Evolutionary conservation across 2,113 vertebrate genomes (phyloP).

Genomic region (Chlorocebus sabaeus): DNA sequence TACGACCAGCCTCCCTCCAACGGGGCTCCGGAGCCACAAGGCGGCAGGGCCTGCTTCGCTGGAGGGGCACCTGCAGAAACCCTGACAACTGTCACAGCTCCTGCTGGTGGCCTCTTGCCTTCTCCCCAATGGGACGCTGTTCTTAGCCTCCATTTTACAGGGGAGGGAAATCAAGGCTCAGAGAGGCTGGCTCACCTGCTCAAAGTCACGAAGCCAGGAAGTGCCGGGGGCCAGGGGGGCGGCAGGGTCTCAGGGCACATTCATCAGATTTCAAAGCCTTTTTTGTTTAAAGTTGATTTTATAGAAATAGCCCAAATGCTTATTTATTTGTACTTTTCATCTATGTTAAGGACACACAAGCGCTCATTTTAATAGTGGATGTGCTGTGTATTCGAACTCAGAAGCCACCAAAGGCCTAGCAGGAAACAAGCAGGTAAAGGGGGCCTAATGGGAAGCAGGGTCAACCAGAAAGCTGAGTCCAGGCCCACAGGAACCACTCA

Average conservation of each 20-base stretch:
- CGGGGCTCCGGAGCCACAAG: neutral
- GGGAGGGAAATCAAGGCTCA: neutral
- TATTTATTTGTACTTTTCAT: too few relatives aligned
- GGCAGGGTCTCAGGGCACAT: too few relatives aligned
- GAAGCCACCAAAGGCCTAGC: neutral
- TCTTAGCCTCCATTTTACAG: neutral
- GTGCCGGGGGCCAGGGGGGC: neutral
- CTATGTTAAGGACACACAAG: too few relatives aligned
- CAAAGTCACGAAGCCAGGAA: neutral
- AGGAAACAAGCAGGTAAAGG: neutral
- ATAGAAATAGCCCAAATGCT: neutral
- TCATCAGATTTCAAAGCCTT: neutral
- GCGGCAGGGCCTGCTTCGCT: neutral
- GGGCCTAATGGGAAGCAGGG: neutral
- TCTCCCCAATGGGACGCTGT: fast-evolving
- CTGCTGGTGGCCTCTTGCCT: neutral
- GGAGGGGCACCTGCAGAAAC: neutral
- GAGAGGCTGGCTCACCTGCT: neutral
- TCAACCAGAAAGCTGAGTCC: neutral
- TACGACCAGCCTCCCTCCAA: neutral
- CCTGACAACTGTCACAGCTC: fast-evolving
- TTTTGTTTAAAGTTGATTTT: neutral
- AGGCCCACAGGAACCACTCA: neutral
- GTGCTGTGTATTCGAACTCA: neutral
- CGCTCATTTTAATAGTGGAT: neutral